Base-by-base conservation (phyloP, 30 jellyfish, hydroid and myxozoan genomes). In the Pelagia noctiluca region DNA sequence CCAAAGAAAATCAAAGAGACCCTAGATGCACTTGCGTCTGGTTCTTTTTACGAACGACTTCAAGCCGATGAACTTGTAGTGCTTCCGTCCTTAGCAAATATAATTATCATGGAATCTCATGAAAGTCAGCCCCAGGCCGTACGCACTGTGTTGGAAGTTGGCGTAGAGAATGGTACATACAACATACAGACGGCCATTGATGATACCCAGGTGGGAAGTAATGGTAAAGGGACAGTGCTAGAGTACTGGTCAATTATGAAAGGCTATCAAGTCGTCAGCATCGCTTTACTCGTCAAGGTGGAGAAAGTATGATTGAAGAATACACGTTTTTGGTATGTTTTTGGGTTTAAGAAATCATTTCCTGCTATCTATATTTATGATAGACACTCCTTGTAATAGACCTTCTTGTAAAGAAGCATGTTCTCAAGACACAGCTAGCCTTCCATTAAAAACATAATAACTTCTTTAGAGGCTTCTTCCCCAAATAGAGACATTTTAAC, bases 1-100 rank as follows among this genome's bases (percentile, higher is more conserved):
- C 90, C 90, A 13, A 61, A 77, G 35, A 80, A 80, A 35, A 36
- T 80, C 66, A 80, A 80, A 36, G 90, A 80, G 33, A 80, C 90
- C 65, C 90, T 80, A 1, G 90, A 80, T 80, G 90, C 90, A 2
- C 75, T 80, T 13, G 54, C 90, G 36, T 80, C 90, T 13, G 90
- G 90, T 3, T 72, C 90, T 25, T 80, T 80, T 22, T 80, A 80
- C 30, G 84, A 80, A 50, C 49, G 90, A 80, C 90, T 80, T 38
- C 71, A 65, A 65, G 71, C 90, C 18, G 90, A 80, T 66, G 90
- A 80, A 61, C 78, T 80, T 54, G 90, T 80, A 42, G 90, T 80
- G 8, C 49, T 80, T 33, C 90, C 90, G 0, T 64, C 83, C 21
- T 65, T 80, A 42, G 90, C 42, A 1, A 63, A 50, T 24, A 80